Percentiles rank a stretch among this genome's conserved stretches.
Conservation (phyloP, 1,140 invertebrate genomes). For the Scaptomyza graminum region DNA sequence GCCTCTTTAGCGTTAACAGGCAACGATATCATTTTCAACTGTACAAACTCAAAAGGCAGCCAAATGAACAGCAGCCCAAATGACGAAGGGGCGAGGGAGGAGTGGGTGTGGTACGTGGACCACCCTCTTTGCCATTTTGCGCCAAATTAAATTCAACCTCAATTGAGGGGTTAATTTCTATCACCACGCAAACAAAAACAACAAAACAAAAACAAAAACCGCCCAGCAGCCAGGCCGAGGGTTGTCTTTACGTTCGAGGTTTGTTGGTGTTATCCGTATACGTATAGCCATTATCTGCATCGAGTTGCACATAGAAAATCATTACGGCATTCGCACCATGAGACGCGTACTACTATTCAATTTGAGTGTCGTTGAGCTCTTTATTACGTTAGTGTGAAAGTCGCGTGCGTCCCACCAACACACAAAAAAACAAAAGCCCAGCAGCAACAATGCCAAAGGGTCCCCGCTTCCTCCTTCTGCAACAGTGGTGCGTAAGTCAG, state of each 20-base stretch:
- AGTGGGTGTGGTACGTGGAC: neutral
- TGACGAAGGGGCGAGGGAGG: neutral
- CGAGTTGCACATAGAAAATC: conserved; percentile 81
- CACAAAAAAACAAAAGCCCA: conserved; percentile 19
- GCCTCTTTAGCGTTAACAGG: conserved; percentile 79
- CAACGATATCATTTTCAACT: conserved; percentile 74
- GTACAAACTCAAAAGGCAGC: conserved; percentile 50
- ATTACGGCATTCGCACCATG: conserved; percentile 81
- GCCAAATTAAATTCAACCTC: conserved; percentile 84
- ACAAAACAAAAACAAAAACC: conserved; percentile 80
- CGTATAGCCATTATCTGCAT: conserved; percentile 73
- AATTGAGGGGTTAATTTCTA: conserved; percentile 84
- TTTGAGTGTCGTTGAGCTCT: conserved; percentile 83
- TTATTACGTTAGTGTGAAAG: conserved; percentile 83
- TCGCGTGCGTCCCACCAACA: conserved; percentile 62
- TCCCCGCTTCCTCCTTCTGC: conserved; percentile 20
- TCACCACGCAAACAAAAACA: conserved; percentile 82
- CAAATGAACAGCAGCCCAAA: conserved; percentile 55
- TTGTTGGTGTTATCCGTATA: conserved; percentile 17
- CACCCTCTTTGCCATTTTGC: conserved; percentile 80
- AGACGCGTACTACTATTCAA: conserved; percentile 68
- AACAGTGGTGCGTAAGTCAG: conserved; percentile 73
- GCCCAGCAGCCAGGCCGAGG: conserved; percentile 51
- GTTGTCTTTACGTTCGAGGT: conserved; percentile 22
- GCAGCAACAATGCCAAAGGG: conserved; percentile 18